Percentiles rank a stretch among this genome's conserved stretches.
These are phyloP conservation scores for Venustaconcha ellipsiformis DNA, from an alignment of 1,140 invertebrate genomes.

Conservation along the genomic window DNA sequence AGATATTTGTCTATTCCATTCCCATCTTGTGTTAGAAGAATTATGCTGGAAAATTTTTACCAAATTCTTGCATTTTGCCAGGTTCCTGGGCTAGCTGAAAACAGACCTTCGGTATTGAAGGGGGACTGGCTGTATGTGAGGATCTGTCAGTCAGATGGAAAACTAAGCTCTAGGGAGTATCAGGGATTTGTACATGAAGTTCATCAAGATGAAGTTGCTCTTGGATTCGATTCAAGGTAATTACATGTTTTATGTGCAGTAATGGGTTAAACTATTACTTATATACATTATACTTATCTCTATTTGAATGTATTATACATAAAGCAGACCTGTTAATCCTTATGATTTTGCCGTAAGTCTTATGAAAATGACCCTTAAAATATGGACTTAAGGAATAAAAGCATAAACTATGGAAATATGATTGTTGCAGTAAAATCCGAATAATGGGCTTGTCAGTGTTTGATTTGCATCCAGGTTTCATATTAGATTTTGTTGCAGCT, in stretches of 20 bases:
- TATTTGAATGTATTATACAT: not conserved
- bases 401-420: too few relatives aligned
- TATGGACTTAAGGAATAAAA: too few relatives aligned
- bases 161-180: conserved; percentile 67
- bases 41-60: not conserved
- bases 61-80: conserved; percentile 51
- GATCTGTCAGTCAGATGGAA: conserved; percentile 37
- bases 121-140: conserved; percentile 80
- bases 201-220: conserved; percentile 74
- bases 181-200: conserved; percentile 85
- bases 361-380: too few relatives aligned
- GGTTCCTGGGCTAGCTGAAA: conserved; percentile 85
- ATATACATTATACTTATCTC: not conserved
- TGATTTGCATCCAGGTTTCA: too few relatives aligned
- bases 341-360: too few relatives aligned
- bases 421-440: too few relatives aligned
- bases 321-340: not conserved
- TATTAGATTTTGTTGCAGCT: too few relatives aligned
- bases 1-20: too few relatives aligned
- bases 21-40: too few relatives aligned
- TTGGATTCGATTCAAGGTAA: conserved; percentile 80
- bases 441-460: too few relatives aligned
- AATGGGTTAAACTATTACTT: not conserved
- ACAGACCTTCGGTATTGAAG: conserved; percentile 83
- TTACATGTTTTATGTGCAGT: conserved; percentile 32